Evolutionary conservation across 2,113 vertebrate species (phyloP), one percentile per base, ranked within the genome.

Genomic region (Carlito syrichta): DNA sequence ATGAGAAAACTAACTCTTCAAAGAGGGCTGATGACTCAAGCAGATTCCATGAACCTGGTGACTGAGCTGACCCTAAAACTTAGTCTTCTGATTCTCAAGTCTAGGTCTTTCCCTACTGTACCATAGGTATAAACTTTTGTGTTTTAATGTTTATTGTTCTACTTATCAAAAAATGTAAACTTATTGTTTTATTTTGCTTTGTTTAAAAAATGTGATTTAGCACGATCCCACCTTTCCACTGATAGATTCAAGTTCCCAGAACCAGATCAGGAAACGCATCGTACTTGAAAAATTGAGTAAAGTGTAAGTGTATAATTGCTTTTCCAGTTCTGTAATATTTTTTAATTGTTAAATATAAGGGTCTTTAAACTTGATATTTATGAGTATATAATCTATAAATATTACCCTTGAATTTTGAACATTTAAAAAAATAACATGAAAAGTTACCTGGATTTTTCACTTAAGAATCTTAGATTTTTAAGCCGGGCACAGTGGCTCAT

Each of bases 261-360:
- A 99, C 81, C 98, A 99, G 97, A 99, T 99, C 96, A 99, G 99
- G 98, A 99, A 98, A 97, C 98, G 99, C 86, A 99, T 99, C 0
- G 98, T 99, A 38, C 99, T 99, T 97, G 99, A 99, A 98, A 99
- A 99, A 90, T 98, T 99, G 94, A 99, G 95, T 91, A 99, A 99
- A 98, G 98, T 97, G 99, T 99, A 96, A 96, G 99, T 99, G 97
- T 95, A 3, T 83, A 77, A 83, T 74, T 78, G 25, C 76, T 30
- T 92, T 92, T n/a, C 17, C 69, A 86, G 3, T 52, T 84, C 92
- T 94, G 73, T 35, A 66, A 19, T 81, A 62, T 68, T 89, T 96
- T 92, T 69, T 83, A 92, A 78, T 73, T 76, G n/a, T n/a, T n/a
- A n/a, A n/a, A n/a, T n/a, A n/a, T n/a, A n/a, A n/a, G n/a, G n/a